phyloP scores from a whole-genome alignment of 2,113 vertebrate species.

The Smithornis capensis region DNA sequence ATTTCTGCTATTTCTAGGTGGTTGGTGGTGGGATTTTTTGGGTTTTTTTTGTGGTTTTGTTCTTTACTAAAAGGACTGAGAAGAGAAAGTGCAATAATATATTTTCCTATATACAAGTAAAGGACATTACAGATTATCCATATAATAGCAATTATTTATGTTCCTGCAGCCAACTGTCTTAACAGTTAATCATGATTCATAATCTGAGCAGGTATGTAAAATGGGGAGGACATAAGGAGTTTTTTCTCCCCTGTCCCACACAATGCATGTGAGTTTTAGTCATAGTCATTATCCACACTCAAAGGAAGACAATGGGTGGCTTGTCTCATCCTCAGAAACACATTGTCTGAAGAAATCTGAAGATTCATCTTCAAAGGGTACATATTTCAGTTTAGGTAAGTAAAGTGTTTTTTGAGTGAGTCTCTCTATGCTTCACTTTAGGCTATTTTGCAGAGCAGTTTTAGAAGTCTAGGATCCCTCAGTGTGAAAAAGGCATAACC shows the following conservation, averaged over 20 bases:
- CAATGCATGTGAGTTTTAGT: background rate
- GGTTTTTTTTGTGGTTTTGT: background rate
- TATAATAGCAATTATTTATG: background rate
- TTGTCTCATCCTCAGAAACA: background rate
- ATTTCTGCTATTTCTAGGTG: background rate
- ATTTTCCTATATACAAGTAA: background rate
- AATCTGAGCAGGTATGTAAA: background rate
- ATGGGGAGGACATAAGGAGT: background rate
- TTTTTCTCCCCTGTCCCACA: background rate
- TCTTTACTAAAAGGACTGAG: background rate
- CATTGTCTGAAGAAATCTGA: background rate
- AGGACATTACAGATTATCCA: background rate
- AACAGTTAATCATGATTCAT: background rate
- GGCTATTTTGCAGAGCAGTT: background rate
- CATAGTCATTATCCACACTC: rapidly evolving
- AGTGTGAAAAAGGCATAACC: background rate
- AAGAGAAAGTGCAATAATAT: background rate
- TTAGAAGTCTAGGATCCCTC: background rate
- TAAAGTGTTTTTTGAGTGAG: background rate
- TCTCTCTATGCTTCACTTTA: background rate
- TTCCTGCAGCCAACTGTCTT: background rate
- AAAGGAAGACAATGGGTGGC: background rate
- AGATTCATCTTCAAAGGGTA: background rate
- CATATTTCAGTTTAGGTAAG: background rate
- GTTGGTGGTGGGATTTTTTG: background rate